phyloP scores from a whole-genome alignment of 2,797 vertebrate genomes.

The Synanceia verrucosa region DNA sequence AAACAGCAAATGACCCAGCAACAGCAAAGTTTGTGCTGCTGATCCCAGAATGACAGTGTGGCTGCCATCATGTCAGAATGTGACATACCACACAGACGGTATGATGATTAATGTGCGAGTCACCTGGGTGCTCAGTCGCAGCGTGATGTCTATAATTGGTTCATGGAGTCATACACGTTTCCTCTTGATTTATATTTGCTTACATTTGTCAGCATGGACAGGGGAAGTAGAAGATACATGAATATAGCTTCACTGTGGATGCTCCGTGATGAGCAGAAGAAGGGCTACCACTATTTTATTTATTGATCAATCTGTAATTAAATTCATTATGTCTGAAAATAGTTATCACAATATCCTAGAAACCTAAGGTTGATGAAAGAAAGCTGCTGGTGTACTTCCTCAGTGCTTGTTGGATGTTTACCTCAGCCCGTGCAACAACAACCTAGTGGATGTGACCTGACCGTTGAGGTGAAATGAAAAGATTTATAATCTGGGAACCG shows the following conservation, averaged over 20 bases:
- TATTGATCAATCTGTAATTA: neutral
- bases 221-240: neutral
- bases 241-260: neutral
- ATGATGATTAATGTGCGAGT: constrained; percentile 60
- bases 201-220: constrained; percentile 34
- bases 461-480: no score
- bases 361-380: neutral
- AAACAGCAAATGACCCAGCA: constrained; percentile 35
- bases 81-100: constrained; percentile 41
- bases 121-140: constrained; percentile 51
- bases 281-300: neutral
- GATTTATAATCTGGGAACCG: neutral
- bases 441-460: no score
- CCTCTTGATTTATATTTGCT: constrained; percentile 50
- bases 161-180: constrained; percentile 49
- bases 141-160: constrained; percentile 55
- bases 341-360: neutral
- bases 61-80: constrained; percentile 43
- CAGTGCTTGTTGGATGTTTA: neutral
- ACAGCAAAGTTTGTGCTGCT: constrained; percentile 44
- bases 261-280: neutral
- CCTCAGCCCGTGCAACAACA: no score
- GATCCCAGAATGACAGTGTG: constrained; percentile 45
- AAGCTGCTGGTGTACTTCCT: neutral
- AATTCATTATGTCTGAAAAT: neutral